These are phyloP conservation scores for Saimiri boliviensis DNA, from an alignment of 2,113 vertebrate genomes.

Conservation along the genomic window DNA sequence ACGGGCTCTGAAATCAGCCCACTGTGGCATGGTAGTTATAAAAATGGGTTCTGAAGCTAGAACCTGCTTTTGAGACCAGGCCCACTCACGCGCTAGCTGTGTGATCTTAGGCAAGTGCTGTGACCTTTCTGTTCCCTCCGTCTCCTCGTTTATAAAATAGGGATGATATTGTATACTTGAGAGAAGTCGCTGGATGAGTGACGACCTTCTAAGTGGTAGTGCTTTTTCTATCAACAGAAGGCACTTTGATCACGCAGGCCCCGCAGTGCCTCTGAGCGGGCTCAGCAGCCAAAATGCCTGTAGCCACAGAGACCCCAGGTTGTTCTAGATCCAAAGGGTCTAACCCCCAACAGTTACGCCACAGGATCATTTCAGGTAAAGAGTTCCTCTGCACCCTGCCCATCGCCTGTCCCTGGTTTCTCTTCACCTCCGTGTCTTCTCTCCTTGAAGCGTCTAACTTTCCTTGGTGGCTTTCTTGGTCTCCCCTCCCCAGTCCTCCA, in stretches of 20 bases:
- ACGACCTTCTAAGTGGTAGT: neutral
- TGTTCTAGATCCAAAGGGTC: neutral
- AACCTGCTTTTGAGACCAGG: neutral
- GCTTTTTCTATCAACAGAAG: neutral
- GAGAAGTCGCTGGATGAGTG: neutral
- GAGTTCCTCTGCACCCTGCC: neutral
- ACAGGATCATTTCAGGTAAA: neutral
- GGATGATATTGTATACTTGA: too few species aligned
- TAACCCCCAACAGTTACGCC: too few species aligned
- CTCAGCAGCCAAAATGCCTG: neutral
- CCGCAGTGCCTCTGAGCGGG: neutral
- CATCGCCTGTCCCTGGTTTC: neutral
- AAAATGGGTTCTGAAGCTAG: neutral
- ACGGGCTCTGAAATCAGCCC: neutral
- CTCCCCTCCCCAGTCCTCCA: neutral
- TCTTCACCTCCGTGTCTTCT: neutral
- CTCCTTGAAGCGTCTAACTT: neutral
- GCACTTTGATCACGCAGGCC: neutral
- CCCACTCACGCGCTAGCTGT: neutral
- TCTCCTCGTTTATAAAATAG: neutral
- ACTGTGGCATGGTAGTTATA: neutral
- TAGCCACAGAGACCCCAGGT: neutral
- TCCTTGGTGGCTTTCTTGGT: neutral
- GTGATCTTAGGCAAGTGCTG: neutral
- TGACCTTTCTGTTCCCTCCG: neutral